Evolutionary conservation across 2,113 vertebrate genomes (phyloP), one percentile per base, ranked within the genome.

Genomic region (Microtus ochrogaster): DNA sequence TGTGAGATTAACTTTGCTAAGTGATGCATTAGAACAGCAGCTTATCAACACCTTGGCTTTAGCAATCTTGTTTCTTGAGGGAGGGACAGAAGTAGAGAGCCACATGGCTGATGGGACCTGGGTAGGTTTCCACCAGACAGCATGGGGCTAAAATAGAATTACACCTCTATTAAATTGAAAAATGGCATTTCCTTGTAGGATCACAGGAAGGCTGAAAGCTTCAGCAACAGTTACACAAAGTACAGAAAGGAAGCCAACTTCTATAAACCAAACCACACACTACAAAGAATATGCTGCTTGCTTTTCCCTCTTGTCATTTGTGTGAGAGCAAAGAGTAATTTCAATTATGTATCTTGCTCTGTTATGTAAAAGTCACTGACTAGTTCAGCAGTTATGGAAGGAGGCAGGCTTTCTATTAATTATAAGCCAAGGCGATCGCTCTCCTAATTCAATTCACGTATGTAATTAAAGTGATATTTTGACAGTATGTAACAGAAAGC

Each of bases 361-460:
- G 5, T 28, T 82, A 73, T 91, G 36, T 89, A 86, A 86, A 74
- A 47, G 61, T 91, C n/a, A 61, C 24, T 49, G 84, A 41, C 36
- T 58, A 66, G 22, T 72, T 91, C 65, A 88, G 78, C 13, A 63
- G 47, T 10, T 55, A 66, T 22, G 47, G 55, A 76, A 90, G 49
- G 58, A 95, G 7, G 44, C 21, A 73, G 41, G 26, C 26, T 90
- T 70, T 76, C 76, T 14, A 90, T 77, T 92, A 95, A 87, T 36
- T 89, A 24, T 3, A 85, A 77, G 72, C 47, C 79, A 94, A 77
- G 39, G 13, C 76, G 24, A n/a, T 14, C 16, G 28, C 24, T 79
- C 14, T 49, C 79, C 89, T 68, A 82, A 78, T 95, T 96, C 61
- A 76, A 77, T 89, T 95, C 22, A 63, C 24, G 94, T 52, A 82